phyloP scores from a whole-genome alignment of 2,888 invertebrate species.

The Osmoderma eremita region DNA sequence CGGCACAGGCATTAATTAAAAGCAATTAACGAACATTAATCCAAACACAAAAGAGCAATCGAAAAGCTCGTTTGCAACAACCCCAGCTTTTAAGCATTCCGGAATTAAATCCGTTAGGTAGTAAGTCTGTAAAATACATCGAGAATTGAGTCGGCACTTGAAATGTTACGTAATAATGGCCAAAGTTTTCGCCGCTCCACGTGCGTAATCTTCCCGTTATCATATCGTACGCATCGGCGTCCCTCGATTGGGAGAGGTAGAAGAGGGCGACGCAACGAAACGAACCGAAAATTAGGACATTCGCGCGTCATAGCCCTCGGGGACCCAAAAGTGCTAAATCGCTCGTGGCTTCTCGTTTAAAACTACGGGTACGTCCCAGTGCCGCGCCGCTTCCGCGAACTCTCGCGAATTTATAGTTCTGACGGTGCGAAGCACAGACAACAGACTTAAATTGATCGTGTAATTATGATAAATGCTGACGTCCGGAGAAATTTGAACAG shows the following conservation, averaged over 20 bases:
- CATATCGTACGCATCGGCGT: conserved; percentile 24
- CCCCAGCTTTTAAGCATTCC: conserved; percentile 10
- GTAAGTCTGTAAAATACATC: conserved; percentile 32
- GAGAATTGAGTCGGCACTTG: conserved; percentile 12
- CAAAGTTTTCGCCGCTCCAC: conserved; percentile 21
- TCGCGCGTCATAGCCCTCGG: conserved; percentile 20
- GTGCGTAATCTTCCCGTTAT: conserved; percentile 33
- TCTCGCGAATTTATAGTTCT: conserved; percentile 30
- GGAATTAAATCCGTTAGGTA: conserved; percentile 24
- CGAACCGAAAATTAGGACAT: conserved; percentile 36
- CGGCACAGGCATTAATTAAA: background rate
- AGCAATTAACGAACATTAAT: conserved; percentile 19
- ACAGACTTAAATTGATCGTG: conserved; percentile 38
- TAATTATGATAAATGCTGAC: conserved; percentile 38
- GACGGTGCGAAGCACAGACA: conserved; percentile 23
- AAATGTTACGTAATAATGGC: conserved; percentile 27
- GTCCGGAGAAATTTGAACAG: conserved; percentile 29
- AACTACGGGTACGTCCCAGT: conserved; percentile 14
- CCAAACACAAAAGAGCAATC: conserved; percentile 18
- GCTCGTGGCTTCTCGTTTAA: conserved; percentile 7
- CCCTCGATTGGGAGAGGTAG: background rate
- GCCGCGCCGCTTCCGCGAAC: conserved; percentile 13
- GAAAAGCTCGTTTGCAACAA: conserved; percentile 18
- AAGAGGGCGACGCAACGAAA: conserved; percentile 15
- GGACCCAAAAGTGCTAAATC: conserved; percentile 24